Base-by-base conservation (phyloP, 2,888 invertebrate species). In the Desoria tigrina region DNA sequence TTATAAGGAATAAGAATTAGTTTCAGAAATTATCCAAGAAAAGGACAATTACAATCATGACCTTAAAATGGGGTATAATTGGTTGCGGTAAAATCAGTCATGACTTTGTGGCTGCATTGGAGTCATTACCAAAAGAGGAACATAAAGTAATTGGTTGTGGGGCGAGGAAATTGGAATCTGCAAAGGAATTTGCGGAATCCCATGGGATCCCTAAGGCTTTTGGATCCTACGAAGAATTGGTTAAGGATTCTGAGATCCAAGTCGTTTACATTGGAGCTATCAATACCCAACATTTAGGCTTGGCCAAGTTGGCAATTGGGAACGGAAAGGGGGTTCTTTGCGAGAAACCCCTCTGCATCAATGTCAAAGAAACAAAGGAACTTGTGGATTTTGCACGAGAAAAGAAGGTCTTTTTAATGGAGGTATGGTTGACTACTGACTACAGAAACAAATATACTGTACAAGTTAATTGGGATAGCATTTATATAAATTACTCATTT, bases 291-390 rank as follows among this genome's bases (percentile, higher is more conserved):
- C 95, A 96, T 80, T 87, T 86, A 71, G 83, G 85, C 42, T 81
- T 90, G 7, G 82, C 86, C 0, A 87, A 88, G 79, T 77, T 90
- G 65, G 90, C 91, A 85, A 81, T 96, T 21, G 85, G 88, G 68
- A 83, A 87, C 77, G 91, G 91, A 0, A 95, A 95, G 79, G 88
- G 92, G 77, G 89, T 96, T 1, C 82, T 96, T 1, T 92, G 93
- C 79, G 95, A 96, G 80, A 96, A 95, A 79, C 93, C 96, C 0
- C 81, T 95, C 68, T 88, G 90, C 57, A 81, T 94, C 81, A 92
- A 92, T 79, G 82, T 83, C 45, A 88, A 88, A 76, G 88, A 94
- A 79, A 84, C 88, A 0, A 82, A 84, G 69, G 85, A 87, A 74
- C 81, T 96, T 51, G 81, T 92, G 1, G 75, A 78, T 14, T 75